Base-by-base conservation (phyloP, 2,888 invertebrate genomes). In the Macrophya alboannulata region DNA sequence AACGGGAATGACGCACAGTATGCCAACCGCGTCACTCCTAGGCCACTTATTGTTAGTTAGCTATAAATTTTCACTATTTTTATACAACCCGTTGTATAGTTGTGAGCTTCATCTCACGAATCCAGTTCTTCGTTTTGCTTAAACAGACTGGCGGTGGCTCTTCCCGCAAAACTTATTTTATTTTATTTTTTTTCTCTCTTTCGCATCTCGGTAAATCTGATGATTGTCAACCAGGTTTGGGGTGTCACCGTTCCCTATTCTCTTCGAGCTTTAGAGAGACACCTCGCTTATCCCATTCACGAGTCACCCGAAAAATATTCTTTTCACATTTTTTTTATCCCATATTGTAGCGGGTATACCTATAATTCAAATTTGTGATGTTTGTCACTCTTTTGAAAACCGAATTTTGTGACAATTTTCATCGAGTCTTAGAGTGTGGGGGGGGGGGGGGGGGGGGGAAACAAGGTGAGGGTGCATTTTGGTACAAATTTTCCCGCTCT, bases 41-140 rank as follows among this genome's bases (percentile, higher is more conserved):
- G 31, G 40, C 37, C 71, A 40, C 40, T 71, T 40, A 71, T 71
- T 71, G 71, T 71, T 71, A 40, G 71, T 71, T 40, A 12, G n/a
- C 43, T 17, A 71, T 71, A 71, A 71, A 71, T 71, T 71, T 31
- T 71, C 40, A 71, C 71, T 62, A 62, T 62, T 62, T 62, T 25
- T 62, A 25, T 62, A 8, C 4, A 21, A 59, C 4, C 2, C 62
- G 8, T 2, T 25, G 21, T 25, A 4, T 5, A 5, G n/a, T 51
- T n/a, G 17, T 55, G 12, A 21, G 62, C 25, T 62, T 9, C 9
- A 62, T 62, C 9, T 62, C 10, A 12, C 25, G 10, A 25, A 62
- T 31, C 62, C 25, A 15, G 25, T 10, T 25, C 8, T 62, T 25
- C 21, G 62, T 10, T 62, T 9, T 62, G 21, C 31, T 62, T 25